These are phyloP conservation scores for Penaeus chinensis DNA, from an alignment of 1,140 invertebrate genomes.

Conservation along the genomic window DNA sequence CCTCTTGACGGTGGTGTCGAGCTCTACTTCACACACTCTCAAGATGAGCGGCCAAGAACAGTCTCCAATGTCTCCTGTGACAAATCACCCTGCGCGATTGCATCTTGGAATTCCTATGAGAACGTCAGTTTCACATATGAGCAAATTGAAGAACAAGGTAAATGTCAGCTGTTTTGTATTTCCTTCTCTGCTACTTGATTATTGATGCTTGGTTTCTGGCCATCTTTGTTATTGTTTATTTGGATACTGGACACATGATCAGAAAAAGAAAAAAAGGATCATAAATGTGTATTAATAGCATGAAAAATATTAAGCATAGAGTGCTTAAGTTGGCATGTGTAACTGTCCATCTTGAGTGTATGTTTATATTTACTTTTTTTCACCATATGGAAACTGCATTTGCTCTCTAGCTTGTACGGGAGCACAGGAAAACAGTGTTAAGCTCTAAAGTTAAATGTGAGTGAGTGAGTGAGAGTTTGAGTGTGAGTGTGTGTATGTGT, in stretches of 20 bases:
- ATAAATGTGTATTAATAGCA: no score
- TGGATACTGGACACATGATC: no score
- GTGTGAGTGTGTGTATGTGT: constrained; percentile 26
- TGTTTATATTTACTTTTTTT: no score
- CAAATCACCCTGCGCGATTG: constrained; percentile 70
- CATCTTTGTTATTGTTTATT: no score
- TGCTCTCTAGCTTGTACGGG: not conserved
- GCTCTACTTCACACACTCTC: constrained; percentile 77
- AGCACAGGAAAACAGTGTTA: not conserved
- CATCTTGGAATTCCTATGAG: constrained; percentile 86
- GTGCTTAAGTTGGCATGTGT: no score
- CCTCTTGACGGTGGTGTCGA: constrained; percentile 84
- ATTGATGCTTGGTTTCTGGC: no score
- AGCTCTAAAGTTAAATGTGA: not conserved
- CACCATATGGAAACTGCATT: no score
- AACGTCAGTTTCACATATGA: constrained; percentile 68
- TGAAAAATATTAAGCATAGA: no score
- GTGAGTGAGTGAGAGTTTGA: not conserved
- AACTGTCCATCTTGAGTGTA: no score
- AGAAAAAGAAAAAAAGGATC: no score
- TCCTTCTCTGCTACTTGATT: no score
- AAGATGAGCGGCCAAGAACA: constrained; percentile 55
- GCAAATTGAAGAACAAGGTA: constrained; percentile 48
- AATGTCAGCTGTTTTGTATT: not conserved
- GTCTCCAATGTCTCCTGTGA: constrained; percentile 62